Conservation (phyloP, 2,113 vertebrate species). For the Gasterosteus aculeatus region DNA sequence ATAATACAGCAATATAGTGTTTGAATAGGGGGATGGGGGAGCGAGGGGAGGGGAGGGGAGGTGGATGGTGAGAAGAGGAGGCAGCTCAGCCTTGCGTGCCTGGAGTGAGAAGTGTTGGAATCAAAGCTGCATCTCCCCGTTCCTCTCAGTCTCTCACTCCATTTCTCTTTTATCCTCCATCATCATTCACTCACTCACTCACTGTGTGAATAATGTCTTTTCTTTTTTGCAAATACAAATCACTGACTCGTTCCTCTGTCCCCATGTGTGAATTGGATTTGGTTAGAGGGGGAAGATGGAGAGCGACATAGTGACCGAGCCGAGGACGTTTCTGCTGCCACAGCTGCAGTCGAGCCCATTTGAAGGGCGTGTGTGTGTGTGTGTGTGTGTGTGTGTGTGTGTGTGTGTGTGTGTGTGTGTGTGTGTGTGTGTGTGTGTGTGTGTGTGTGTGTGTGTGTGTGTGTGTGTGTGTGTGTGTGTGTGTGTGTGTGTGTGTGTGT, state of each 20-base stretch:
- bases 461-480: too few relatives aligned
- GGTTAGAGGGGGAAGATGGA: constrained; percentile 12
- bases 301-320: constrained; percentile 17
- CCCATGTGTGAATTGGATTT: constrained; percentile 15
- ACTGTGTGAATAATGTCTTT: constrained; percentile 12
- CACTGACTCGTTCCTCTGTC: background rate
- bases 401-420: background rate
- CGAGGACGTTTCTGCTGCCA: constrained; percentile 32
- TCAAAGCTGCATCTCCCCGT: constrained; percentile 53
- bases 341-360: constrained; percentile 5
- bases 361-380: constrained; percentile 9
- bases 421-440: background rate
- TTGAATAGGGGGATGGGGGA: constrained; percentile 34
- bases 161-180: constrained; percentile 18
- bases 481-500: background rate
- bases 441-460: too few relatives aligned
- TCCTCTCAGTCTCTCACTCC: background rate
- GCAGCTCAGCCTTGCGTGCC: constrained; percentile 47
- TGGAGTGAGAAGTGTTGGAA: constrained; percentile 62
- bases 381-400: background rate
- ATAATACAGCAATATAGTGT: constrained; percentile 68
- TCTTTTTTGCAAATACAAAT: background rate
- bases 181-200: background rate
- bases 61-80: constrained; percentile 15
- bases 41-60: constrained; percentile 26